Base-by-base conservation (phyloP, 1,140 invertebrate genomes). In the Venustaconcha ellipsiformis region DNA sequence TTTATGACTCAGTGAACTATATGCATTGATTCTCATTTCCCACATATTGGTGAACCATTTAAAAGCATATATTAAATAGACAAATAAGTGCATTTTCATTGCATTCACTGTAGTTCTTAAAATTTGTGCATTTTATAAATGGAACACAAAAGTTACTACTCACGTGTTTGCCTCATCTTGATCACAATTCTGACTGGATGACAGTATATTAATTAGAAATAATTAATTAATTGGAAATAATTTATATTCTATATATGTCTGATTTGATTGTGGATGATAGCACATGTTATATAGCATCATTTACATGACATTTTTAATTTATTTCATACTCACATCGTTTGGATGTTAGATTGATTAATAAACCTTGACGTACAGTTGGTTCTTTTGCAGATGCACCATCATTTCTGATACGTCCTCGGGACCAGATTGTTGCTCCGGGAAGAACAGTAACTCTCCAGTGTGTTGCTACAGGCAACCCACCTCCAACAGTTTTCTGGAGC, bases 361-460 rank as follows among this genome's bases (percentile, higher is more conserved):
- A 48, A 48, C 0, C 37, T 48, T 48, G 37, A 48, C 37, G 0
- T 48, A 8, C 37, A 48, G 26, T 48, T 48, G 37, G 37, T 48
- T 48, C 37, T 48, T 48, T 88, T 88, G 12, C 89, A 96, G 95
- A 95, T 66, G 93, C 94, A 14, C 95, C 96, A 15, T 92, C 92
- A 37, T 96, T 97, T 85, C 92, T 93, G 1, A 93, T 94, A 74
- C 93, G 92, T 72, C 96, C 96, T 0, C 92, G 92, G 76, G 94
- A 96, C 86, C 93, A 94, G 85, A 92, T 93, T 71, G 93, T 95
- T 1, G 93, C 92, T 12, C 85, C 94, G n/a, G 95, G 95, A 82
- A 93, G 94, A 12, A 92, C 95, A 48, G 95, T 94, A 6, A 93
- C 93, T 64, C 94, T 97, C 83, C 94, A 94, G 62, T 97, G 96